Evolutionary conservation across 2,113 vertebrate genomes (phyloP).

Genomic region (Nymphicus hollandicus): DNA sequence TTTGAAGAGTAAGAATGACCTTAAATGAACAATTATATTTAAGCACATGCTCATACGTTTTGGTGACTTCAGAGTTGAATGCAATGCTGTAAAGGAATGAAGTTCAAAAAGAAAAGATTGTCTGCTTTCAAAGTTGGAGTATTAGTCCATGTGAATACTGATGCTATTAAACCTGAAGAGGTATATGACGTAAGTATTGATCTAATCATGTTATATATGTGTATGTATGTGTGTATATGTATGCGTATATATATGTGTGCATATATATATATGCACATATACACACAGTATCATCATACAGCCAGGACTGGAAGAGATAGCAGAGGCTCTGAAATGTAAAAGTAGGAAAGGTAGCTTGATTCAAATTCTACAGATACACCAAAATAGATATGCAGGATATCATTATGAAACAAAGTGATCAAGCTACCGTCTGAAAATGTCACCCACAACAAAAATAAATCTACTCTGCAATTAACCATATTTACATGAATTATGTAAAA

Average conservation of each 20-base stretch:
- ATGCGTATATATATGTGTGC: too few relatives aligned
- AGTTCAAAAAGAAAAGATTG: neutral
- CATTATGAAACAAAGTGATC: slow-evolving; percentile 59
- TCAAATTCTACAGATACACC: neutral
- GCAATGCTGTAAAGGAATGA: neutral
- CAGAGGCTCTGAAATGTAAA: neutral
- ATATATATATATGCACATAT: neutral
- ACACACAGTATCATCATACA: neutral
- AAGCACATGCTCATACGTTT: neutral
- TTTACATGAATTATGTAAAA: slow-evolving; percentile 64
- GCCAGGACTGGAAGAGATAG: neutral
- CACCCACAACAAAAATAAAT: slow-evolving; percentile 60
- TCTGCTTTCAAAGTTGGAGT: neutral
- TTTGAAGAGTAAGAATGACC: neutral
- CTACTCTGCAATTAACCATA: slow-evolving; percentile 56
- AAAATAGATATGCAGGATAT: slow-evolving; percentile 2
- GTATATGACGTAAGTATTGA: neutral
- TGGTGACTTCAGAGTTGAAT: neutral
- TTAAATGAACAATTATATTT: neutral
- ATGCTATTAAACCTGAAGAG: neutral
- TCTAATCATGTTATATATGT: neutral
- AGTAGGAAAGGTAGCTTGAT: slow-evolving; percentile 15
- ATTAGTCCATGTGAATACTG: neutral
- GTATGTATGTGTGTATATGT: neutral
- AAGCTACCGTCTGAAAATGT: slow-evolving; percentile 60